Conservation (phyloP, 35 echinoderm and acorn worm species). For the Eucidaris tribuloides region DNA sequence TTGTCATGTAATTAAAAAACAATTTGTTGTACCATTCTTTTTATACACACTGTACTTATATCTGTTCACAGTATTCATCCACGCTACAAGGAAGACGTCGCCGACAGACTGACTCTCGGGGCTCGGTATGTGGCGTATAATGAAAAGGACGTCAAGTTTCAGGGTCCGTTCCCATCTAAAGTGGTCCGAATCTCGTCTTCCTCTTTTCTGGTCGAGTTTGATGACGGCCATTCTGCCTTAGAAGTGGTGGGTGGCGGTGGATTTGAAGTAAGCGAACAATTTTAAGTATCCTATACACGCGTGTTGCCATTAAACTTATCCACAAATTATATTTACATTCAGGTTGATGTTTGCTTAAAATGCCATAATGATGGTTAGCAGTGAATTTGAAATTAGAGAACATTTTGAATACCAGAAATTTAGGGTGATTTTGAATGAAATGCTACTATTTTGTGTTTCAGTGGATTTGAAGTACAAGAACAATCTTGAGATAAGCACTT, state of each 20-base stretch:
- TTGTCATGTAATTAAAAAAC: too few relatives aligned
- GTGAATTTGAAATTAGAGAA: background rate
- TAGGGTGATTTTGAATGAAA: too few relatives aligned
- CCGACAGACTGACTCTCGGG: conserved; percentile 22
- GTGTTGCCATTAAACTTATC: background rate
- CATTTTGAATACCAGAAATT: background rate
- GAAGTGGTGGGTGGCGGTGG: conserved; percentile 5
- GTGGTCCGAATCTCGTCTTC: background rate
- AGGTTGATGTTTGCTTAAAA: background rate
- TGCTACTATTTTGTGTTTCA: too few relatives aligned
- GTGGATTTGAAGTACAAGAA: too few relatives aligned
- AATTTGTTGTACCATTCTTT: too few relatives aligned
- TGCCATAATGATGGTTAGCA: background rate
- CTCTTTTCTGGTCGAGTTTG: background rate
- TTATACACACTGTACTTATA: too few relatives aligned
- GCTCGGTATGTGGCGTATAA: conserved; percentile 28
- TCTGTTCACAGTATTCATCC: conserved; percentile 24
- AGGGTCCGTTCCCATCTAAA: conserved; percentile 27
- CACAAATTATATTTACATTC: background rate
- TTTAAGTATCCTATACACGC: background rate
- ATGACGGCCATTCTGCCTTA: conserved; percentile 7
- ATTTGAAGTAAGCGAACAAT: conserved; percentile 59
- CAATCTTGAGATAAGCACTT: too few relatives aligned
- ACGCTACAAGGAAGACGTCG: conserved; percentile 65
- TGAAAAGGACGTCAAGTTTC: background rate